Evolutionary conservation across 1,140 invertebrate genomes (phyloP), one percentile per base, ranked within the genome.

Genomic region (Homalodisca vitripennis): DNA sequence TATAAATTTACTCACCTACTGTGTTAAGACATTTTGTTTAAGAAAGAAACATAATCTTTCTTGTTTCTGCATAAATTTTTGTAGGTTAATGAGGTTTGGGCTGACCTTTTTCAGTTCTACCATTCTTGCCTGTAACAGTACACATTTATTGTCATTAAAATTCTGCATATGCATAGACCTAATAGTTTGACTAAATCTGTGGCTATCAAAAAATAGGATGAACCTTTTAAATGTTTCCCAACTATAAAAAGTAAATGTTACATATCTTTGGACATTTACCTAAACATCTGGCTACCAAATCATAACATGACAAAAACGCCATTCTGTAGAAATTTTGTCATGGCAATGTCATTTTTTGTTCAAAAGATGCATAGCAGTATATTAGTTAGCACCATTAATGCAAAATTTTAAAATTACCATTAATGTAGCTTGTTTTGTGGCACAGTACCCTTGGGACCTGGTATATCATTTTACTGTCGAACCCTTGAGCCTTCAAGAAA

Each of bases 401-500:
- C 29, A 10, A 29, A 29, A 13, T 2, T 62, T 13, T 14, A 3
- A 67, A 67, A 10, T 69, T 41, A 72, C 69, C 55, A 72, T 64
- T n/a, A 74, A 72, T 32, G 74, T 75, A 41, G 62, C 46, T 17
- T 73, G 30, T n/a, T 57, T 73, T 76, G 51, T 77, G 76, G 30
- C 69, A 73, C 22, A 78, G 66, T 3, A 77, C 73, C 60, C 77
- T 57, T 2, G 76, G 74, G 2, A 71, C 68, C 20, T 67, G 62
- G 24, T 27, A 48, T 31, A 78, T 72, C 22, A 75, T 67, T 30
- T 73, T 34, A 2, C 66, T 12, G 3, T 69, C 71, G 65, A 73
- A 78, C n/a, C 76, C 77, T 71, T 76, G 66, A 12, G 53, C 62
- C 30, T 66, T 65, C 3, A 78, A 47, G 62, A 73, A 77, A 63